Percentiles rank a stretch among this genome's conserved stretches.
These are phyloP conservation scores for Monomorium pharaonis DNA, from an alignment of 1,140 invertebrate genomes.

Conservation along the genomic window DNA sequence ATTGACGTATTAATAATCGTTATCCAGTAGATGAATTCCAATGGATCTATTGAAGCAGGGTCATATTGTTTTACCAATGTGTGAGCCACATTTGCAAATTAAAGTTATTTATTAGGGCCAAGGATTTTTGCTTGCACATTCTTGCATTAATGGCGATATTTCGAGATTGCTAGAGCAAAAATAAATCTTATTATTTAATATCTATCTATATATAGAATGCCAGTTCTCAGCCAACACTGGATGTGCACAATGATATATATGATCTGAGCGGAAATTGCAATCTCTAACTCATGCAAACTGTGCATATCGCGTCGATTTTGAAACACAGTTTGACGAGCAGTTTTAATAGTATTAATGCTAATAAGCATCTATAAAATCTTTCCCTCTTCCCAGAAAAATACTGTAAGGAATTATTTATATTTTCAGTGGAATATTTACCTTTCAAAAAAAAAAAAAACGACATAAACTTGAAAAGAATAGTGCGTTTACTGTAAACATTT, in stretches of 20 bases:
- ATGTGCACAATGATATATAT: too few species aligned
- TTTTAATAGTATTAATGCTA: too few species aligned
- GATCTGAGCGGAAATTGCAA: too few species aligned
- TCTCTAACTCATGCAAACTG: too few species aligned
- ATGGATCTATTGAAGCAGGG: neutral
- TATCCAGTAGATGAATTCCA: neutral
- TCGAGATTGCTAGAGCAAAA: neutral
- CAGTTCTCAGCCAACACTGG: too few species aligned
- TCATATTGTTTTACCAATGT: neutral
- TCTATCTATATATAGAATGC: too few species aligned
- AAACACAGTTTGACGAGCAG: too few species aligned
- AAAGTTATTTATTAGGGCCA: neutral
- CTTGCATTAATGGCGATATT: neutral
- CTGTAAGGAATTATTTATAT: too few species aligned
- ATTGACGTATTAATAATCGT: conserved; percentile 30
- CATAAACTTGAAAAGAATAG: neutral
- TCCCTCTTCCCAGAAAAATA: too few species aligned
- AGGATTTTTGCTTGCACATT: neutral
- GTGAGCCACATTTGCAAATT: neutral
- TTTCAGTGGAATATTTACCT: neutral
- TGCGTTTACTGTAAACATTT: neutral
- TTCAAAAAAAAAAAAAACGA: neutral
- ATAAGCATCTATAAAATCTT: too few species aligned
- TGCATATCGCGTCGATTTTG: too few species aligned
- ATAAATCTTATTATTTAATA: neutral